Evolutionary conservation across 2,113 vertebrate genomes (phyloP), one percentile per base, ranked within the genome.

Genomic region (Malurus elegans): DNA sequence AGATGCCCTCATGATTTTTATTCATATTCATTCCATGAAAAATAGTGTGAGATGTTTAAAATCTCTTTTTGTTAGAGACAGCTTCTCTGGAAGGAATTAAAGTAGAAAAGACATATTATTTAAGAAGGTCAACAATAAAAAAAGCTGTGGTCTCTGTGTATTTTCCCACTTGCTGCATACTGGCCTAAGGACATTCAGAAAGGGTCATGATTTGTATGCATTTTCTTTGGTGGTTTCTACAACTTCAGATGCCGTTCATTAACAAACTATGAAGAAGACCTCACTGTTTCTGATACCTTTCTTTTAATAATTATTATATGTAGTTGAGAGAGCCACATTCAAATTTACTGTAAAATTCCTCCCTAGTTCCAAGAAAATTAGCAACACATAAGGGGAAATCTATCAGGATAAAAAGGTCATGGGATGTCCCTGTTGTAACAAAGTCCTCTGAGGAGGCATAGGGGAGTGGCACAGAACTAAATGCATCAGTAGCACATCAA

Each of bases 141-240:
- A 26, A 28, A 18, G 26, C 11, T 0, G 0, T 14, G 45, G 7
- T 48, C 25, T 75, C 24, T 82, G 24, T 13, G 15, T 29, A n/a
- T 26, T 36, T 13, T 29, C 28, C 44, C 40, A 8, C 28, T 72
- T 54, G 25, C 21, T 53, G 38, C 31, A 44, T 20, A 32, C 18
- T 80, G 47, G n/a, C 21, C 61, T n/a, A 16, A 51, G 58, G 47
- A 61, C 5, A 26, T 40, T 51, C 8, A 45, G 44, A 45, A 38
- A 67, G 38, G 44, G 36, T 67, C 11, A n/a, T 28, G 26, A 18
- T 79, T 84, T 78, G 4, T 32, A 28, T 47, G 29, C 14, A 42
- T 16, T 11, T 36, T 57, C 53, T 48, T 45, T 25, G 15, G 23
- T 61, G 21, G 76, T 58, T 69, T 34, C 70, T 71, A 18, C 15